phyloP scores from a whole-genome alignment of 2,113 vertebrate genomes.

The Pollimyrus isidori region DNA sequence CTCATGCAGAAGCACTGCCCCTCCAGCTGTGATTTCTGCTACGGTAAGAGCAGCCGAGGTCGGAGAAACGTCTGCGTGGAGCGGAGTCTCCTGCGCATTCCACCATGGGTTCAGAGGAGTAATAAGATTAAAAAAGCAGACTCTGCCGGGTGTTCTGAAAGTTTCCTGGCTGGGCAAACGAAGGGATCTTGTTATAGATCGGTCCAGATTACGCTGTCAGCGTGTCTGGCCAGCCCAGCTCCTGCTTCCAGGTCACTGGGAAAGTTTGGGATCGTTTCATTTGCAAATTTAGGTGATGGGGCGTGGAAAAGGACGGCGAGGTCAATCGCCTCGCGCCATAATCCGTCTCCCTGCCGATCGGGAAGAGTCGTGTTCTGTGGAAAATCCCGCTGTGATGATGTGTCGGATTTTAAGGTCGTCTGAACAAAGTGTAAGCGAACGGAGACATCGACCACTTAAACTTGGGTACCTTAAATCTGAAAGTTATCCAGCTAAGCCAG shows the following conservation, averaged over 20 bases:
- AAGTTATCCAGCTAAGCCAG: neutral
- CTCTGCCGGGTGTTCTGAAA: neutral
- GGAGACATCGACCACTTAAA: neutral
- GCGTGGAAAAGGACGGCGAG: slow-evolving; percentile 44
- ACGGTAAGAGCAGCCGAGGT: slow-evolving; percentile 62
- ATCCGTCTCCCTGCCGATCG: slow-evolving; percentile 61
- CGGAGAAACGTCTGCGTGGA: neutral
- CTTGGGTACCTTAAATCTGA: neutral
- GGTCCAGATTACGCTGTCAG: neutral
- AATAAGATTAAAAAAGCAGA: neutral
- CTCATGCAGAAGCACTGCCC: slow-evolving; percentile 94
- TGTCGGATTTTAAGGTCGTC: neutral
- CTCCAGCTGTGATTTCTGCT: slow-evolving; percentile 89
- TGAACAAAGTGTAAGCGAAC: neutral
- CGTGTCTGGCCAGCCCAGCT: too few species aligned
- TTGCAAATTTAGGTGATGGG: slow-evolving; percentile 41
- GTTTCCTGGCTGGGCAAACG: neutral
- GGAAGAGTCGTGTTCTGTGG: slow-evolving; percentile 56
- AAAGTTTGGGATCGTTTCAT: slow-evolving; percentile 37
- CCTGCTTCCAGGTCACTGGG: slow-evolving; percentile 20
- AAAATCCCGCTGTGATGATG: slow-evolving; percentile 53
- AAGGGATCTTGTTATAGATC: neutral
- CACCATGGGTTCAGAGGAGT: neutral
- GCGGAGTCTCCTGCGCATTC: neutral
- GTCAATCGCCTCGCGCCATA: slow-evolving; percentile 48